phyloP scores from a whole-genome alignment of 2,888 invertebrate genomes.

The Danaus chrysippus region DNA sequence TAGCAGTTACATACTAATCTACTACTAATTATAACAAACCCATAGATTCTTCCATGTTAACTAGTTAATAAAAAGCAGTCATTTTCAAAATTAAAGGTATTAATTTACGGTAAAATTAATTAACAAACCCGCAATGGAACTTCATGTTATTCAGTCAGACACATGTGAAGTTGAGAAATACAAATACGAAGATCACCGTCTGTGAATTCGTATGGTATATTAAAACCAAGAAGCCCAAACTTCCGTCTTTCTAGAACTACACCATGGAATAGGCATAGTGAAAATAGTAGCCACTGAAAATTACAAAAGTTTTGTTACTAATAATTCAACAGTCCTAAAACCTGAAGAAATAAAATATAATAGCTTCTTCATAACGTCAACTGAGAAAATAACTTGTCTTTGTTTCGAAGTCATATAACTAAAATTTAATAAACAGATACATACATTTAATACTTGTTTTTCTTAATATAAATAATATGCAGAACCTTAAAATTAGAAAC shows the following conservation, averaged over 20 bases:
- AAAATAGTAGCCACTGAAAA: conserved; percentile 84
- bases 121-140: conserved; percentile 84
- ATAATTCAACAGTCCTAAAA: not conserved
- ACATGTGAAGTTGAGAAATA: conserved; percentile 90
- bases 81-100: too few relatives aligned
- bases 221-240: conserved; percentile 93
- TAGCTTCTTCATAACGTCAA: too few relatives aligned
- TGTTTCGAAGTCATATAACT: too few relatives aligned
- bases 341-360: not conserved
- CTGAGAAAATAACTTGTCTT: too few relatives aligned
- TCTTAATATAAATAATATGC: not conserved
- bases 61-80: too few relatives aligned
- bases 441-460: too few relatives aligned
- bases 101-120: not conserved
- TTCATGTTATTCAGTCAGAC: conserved; percentile 85
- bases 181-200: conserved; percentile 94
- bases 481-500: conserved; percentile 81
- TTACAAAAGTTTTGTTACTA: not conserved
- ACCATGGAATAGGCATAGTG: conserved; percentile 93
- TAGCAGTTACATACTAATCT: too few relatives aligned
- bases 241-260: conserved; percentile 88
- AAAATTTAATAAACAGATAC: too few relatives aligned
- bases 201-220: conserved; percentile 94
- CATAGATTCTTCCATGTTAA: too few relatives aligned
- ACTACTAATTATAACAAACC: too few relatives aligned